Conservation (phyloP, 1,140 invertebrate genomes). For the Drosophila bifasciata region DNA sequence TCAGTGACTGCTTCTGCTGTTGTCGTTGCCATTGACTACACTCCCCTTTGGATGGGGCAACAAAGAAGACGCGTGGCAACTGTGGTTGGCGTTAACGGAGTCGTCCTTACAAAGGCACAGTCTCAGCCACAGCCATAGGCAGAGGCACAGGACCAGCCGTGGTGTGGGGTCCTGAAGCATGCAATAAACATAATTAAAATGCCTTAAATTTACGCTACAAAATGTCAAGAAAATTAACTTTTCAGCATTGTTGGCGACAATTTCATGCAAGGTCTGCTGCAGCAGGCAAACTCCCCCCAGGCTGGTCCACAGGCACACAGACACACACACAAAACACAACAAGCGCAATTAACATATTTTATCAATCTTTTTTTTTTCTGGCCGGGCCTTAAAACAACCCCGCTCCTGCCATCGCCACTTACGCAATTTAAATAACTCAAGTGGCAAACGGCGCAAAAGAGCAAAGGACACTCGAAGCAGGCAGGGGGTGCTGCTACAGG, state of each 20-base stretch:
- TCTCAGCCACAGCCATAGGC: not conserved
- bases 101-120: not conserved
- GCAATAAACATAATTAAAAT: slow-evolving; percentile 78
- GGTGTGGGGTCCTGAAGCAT: slow-evolving; percentile 28
- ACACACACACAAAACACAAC: slow-evolving; percentile 24
- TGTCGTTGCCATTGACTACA: not conserved
- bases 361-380: slow-evolving; percentile 71
- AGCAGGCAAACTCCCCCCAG: slow-evolving; percentile 35
- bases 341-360: slow-evolving; percentile 81
- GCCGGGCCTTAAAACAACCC: slow-evolving; percentile 12
- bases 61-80: not conserved
- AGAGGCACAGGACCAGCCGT: not conserved
- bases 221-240: slow-evolving; percentile 76
- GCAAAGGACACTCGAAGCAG: slow-evolving; percentile 70
- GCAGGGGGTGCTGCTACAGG: not conserved
- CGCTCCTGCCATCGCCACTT: slow-evolving; percentile 48
- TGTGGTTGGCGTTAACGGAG: not conserved
- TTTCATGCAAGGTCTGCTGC: slow-evolving; percentile 55
- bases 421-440: slow-evolving; percentile 83
- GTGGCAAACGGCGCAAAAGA: slow-evolving; percentile 69
- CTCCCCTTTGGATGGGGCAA: not conserved
- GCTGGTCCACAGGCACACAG: slow-evolving; percentile 1
- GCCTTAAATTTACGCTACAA: slow-evolving; percentile 63
- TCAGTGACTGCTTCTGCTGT: not conserved
- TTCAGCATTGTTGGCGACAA: slow-evolving; percentile 78